A percentile compares a stretch with the other conserved stretches of the same genome.
phyloP scores from a whole-genome alignment of 2,797 vertebrate species.

The Dendrocincla fuliginosa region DNA sequence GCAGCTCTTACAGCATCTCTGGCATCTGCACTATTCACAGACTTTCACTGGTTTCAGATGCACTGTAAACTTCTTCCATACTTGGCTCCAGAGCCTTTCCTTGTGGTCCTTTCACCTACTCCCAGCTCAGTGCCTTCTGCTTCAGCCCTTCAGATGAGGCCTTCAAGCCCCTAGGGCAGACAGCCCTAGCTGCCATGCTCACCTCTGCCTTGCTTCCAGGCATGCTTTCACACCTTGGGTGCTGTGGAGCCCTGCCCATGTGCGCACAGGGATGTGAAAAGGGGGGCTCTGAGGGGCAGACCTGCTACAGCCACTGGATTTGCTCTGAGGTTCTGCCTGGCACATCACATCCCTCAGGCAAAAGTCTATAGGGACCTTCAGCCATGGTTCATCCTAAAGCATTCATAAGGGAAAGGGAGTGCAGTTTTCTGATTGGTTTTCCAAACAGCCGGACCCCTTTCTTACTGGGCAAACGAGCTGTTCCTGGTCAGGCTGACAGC shows the following conservation, averaged over 20 bases:
- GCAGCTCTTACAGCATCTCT: background rate
- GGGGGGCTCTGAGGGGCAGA: background rate
- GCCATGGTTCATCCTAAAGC: background rate
- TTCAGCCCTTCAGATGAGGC: accelerated
- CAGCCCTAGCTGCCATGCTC: background rate
- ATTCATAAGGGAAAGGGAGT: background rate
- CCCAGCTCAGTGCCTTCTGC: background rate
- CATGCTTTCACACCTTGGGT: background rate
- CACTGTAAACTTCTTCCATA: background rate
- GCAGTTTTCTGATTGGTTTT: background rate
- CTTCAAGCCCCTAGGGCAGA: background rate
- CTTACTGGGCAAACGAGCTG: background rate
- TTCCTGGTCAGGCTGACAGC: background rate
- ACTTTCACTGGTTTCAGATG: background rate
- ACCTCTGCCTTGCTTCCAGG: background rate
- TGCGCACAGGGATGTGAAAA: background rate
- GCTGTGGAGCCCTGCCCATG: background rate
- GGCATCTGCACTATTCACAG: background rate
- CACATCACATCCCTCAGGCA: background rate
- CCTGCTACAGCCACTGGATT: background rate
- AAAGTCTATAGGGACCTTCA: background rate
- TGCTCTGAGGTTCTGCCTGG: background rate
- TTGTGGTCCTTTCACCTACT: background rate
- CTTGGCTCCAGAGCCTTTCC: background rate
- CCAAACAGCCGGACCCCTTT: background rate